These are phyloP conservation scores for Setipinna tenuifilis DNA, from an alignment of 2,797 vertebrate genomes.

Conservation along the genomic window DNA sequence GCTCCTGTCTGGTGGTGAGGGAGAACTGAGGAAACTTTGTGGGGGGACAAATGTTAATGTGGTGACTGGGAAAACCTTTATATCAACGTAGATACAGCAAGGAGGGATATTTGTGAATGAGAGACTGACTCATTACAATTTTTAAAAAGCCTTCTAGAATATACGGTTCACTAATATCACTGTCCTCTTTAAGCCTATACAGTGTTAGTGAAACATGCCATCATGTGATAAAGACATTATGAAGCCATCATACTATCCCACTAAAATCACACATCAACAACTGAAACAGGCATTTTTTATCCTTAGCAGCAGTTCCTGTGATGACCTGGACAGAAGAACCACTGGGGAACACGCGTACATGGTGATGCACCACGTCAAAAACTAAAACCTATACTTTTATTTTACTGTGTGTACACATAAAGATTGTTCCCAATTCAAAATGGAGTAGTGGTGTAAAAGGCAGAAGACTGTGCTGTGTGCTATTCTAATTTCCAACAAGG, in stretches of 20 bases:
- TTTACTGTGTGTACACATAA: background rate
- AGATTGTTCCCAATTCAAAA: background rate
- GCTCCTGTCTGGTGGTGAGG: conserved; percentile 37
- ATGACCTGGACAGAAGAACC: background rate
- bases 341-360: background rate
- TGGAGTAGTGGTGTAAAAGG: background rate
- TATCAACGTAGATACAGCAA: background rate
- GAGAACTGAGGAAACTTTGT: too few relatives aligned
- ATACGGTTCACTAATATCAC: background rate
- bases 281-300: background rate
- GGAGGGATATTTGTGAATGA: background rate
- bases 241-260: background rate
- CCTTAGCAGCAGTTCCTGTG: background rate
- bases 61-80: background rate
- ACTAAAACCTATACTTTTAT: background rate
- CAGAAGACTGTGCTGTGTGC: background rate
- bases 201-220: background rate
- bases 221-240: background rate
- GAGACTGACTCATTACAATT: background rate
- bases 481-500: background rate
- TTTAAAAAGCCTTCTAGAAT: background rate
- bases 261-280: background rate
- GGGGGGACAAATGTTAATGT: too few relatives aligned
- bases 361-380: conserved; percentile 12
- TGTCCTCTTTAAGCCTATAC: conserved; percentile 14